Percentiles rank a stretch among this genome's conserved stretches.
Evolutionary conservation across 2,113 vertebrate species (phyloP).

Genomic region (Recurvirostra avosetta): DNA sequence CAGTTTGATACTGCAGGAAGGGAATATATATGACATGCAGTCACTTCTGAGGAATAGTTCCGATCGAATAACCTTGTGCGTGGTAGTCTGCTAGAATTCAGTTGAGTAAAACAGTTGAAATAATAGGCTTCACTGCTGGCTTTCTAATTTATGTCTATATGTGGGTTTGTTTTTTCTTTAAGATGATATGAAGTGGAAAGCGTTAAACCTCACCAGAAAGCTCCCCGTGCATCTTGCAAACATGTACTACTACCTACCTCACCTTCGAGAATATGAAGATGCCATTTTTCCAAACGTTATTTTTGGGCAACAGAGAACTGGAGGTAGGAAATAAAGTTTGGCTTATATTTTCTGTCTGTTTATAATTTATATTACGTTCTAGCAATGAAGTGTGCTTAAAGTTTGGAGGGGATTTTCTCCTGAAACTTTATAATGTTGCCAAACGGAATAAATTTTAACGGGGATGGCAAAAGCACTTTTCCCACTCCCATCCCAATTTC

Average conservation of each 20-base stretch:
- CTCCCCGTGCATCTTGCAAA: conserved; percentile 36
- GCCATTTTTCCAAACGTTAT: conserved; percentile 76
- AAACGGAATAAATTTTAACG: neutral
- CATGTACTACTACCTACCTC: conserved; percentile 79
- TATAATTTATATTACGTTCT: neutral
- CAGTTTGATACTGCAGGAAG: neutral
- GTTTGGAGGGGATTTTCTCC: neutral
- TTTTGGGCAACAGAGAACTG: conserved; percentile 75
- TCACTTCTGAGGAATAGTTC: neutral
- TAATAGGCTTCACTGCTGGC: neutral
- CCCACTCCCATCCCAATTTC: neutral
- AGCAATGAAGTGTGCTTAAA: neutral
- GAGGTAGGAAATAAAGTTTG: conserved; percentile 71
- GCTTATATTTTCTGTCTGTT: neutral
- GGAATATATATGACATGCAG: neutral
- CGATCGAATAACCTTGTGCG: neutral
- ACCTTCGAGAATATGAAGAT: conserved; percentile 71
- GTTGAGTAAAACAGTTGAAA: neutral
- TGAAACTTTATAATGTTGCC: neutral
- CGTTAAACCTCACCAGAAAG: neutral
- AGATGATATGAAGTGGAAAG: conserved; percentile 47
- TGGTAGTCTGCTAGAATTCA: neutral
- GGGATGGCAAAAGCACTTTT: neutral
- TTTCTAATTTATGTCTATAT: neutral
- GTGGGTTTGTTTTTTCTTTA: neutral